Conservation (phyloP, 2,888 invertebrate species). For the Conus canariensis region DNA sequence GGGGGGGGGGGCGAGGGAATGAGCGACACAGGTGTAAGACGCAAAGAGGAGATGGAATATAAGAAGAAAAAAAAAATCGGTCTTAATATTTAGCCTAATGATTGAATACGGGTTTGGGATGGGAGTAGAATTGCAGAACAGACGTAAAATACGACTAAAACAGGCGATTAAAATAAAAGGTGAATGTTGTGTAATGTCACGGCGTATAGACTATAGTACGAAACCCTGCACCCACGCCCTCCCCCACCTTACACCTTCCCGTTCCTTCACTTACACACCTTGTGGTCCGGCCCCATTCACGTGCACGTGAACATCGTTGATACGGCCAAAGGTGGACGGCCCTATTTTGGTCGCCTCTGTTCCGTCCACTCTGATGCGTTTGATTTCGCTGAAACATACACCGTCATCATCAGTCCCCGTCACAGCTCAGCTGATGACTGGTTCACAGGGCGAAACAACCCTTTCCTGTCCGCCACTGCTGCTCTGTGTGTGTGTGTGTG, state of each 20-base stretch:
- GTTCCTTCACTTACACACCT: constrained; percentile 44
- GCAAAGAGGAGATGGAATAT: neutral
- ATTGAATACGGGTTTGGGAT: no score
- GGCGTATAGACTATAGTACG: no score
- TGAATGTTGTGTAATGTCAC: no score
- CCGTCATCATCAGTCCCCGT: neutral
- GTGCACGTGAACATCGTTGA: constrained; percentile 60
- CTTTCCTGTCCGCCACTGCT: no score
- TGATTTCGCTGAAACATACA: constrained; percentile 49
- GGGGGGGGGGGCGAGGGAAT: no score
- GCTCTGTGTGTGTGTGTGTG: no score
- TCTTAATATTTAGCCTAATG: no score
- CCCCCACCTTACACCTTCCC: neutral
- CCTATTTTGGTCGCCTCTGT: constrained; percentile 50
- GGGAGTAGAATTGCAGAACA: no score
- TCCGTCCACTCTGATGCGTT: constrained; percentile 54
- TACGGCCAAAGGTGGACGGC: constrained; percentile 50
- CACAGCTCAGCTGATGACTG: neutral
- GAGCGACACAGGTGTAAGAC: neutral
- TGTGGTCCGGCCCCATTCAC: constrained; percentile 57
- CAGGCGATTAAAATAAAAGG: no score
- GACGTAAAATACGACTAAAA: no score
- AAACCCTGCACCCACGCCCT: no score
- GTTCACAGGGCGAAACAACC: neutral
- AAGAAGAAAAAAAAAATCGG: no score